A percentile compares a stretch with the other conserved stretches of the same genome.
Conservation (phyloP, 1,140 invertebrate species). For the Apis dorsata region DNA sequence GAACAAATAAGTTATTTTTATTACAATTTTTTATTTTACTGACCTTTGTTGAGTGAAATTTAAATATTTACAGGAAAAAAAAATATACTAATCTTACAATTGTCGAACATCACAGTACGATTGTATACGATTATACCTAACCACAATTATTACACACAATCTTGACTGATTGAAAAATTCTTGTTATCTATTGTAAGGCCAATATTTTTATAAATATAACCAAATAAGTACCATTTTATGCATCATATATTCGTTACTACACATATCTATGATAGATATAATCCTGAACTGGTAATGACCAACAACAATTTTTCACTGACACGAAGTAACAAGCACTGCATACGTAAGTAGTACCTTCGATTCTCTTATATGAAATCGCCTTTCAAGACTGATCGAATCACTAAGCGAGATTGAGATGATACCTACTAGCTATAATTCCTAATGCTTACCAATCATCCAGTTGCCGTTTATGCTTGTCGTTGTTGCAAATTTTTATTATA, state of each 20-base stretch:
- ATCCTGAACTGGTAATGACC: not conserved
- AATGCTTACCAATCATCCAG: constrained; percentile 17
- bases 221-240: not conserved
- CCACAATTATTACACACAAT: too few relatives aligned
- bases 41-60: too few relatives aligned
- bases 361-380: not conserved
- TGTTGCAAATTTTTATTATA: constrained; percentile 23
- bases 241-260: not conserved
- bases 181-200: too few relatives aligned
- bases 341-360: constrained; percentile 6
- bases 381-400: not conserved
- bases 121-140: too few relatives aligned
- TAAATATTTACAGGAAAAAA: too few relatives aligned
- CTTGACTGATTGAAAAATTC: too few relatives aligned
- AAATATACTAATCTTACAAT: too few relatives aligned
- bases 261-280: too few relatives aligned
- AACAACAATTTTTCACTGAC: constrained; percentile 39
- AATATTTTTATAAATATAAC: too few relatives aligned
- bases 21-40: too few relatives aligned
- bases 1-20: too few relatives aligned
- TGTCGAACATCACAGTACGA: too few relatives aligned
- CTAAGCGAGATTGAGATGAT: constrained; percentile 16
- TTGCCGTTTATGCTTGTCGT: constrained; percentile 51
- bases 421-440: constrained; percentile 24
- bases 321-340: constrained; percentile 11